These are phyloP conservation scores for Macroglossus sobrinus DNA, from an alignment of 2,113 vertebrate species.

Conservation along the genomic window DNA sequence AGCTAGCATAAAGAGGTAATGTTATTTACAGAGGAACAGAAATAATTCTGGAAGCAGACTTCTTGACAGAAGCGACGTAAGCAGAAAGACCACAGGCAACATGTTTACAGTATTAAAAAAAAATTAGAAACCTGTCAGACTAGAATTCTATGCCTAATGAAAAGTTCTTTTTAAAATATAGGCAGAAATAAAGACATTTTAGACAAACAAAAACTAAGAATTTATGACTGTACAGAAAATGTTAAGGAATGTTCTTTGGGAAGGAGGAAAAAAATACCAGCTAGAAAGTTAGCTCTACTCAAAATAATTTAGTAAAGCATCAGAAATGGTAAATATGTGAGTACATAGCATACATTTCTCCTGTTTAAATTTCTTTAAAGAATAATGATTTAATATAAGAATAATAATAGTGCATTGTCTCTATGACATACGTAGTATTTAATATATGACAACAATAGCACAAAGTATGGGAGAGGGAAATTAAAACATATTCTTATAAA, in stretches of 20 bases:
- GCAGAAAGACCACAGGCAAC: background rate
- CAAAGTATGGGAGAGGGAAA: too few species aligned
- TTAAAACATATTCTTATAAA: background rate
- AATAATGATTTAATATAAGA: background rate
- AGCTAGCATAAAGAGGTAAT: background rate
- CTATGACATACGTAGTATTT: background rate
- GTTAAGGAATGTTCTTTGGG: background rate
- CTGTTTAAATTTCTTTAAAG: background rate
- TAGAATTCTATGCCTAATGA: background rate
- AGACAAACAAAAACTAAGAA: background rate
- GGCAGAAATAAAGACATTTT: background rate
- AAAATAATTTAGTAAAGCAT: background rate
- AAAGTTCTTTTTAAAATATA: background rate
- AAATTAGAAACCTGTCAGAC: background rate
- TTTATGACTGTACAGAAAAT: background rate
- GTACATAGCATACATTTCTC: background rate
- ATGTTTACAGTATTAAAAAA: background rate
- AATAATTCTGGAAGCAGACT: background rate
- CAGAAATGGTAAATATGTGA: background rate
- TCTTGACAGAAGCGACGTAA: background rate
- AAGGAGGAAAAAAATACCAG: background rate
- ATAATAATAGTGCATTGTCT: background rate
- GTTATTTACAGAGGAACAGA: background rate
- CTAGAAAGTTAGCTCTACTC: background rate
- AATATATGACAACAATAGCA: background rate